Conservation (phyloP, 2,113 vertebrate species). For the Toxostoma redivivum region DNA sequence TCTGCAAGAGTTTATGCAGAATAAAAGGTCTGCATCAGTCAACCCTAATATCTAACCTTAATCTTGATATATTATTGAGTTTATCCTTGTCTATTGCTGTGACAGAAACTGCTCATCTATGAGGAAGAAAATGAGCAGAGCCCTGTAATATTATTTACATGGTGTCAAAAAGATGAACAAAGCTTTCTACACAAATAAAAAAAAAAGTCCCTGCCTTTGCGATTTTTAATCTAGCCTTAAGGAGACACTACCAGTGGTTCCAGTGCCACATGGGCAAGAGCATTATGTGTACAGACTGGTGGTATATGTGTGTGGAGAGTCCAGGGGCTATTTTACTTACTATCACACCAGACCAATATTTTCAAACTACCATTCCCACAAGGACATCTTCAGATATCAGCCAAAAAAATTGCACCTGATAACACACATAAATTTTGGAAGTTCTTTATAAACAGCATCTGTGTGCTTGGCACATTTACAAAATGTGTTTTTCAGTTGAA, state of each 20-base stretch:
- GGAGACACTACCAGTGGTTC: not conserved
- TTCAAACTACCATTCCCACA: not conserved
- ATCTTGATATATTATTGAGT: conserved; percentile 11
- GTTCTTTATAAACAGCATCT: not conserved
- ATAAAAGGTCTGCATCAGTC: not conserved
- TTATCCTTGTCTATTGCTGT: not conserved
- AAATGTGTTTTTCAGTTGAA: not conserved
- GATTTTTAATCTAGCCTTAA: not conserved
- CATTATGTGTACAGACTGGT: not conserved
- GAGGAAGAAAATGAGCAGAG: not conserved
- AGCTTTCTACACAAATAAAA: not conserved
- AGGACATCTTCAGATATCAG: not conserved
- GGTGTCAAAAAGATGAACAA: not conserved
- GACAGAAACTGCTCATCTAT: not conserved
- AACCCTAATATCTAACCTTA: not conserved
- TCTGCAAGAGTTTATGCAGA: not conserved
- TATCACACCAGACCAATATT: not conserved
- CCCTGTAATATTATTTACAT: not conserved
- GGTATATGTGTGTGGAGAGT: not conserved
- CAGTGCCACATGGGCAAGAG: not conserved
- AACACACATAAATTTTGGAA: not conserved
- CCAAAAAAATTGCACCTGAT: not conserved
- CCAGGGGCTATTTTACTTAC: not conserved
- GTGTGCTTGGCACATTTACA: not conserved
- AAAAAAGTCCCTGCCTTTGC: not conserved